These are phyloP conservation scores for Crypturellus tataupa DNA, from an alignment of 2,797 vertebrate species.

Conservation along the genomic window DNA sequence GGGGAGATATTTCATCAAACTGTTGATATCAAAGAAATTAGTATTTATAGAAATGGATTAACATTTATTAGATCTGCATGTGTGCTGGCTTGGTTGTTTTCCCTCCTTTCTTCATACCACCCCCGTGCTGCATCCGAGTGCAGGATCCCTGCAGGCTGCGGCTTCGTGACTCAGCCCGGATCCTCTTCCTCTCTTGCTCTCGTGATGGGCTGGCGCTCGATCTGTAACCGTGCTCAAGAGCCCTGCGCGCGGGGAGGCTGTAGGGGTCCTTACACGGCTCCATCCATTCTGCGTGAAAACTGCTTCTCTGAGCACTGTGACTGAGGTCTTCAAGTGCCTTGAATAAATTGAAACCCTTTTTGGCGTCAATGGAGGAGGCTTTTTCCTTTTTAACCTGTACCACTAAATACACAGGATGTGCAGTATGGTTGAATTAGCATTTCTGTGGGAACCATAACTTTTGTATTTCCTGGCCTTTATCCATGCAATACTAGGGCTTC, in stretches of 20 bases:
- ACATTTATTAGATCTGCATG: not conserved
- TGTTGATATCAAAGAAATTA: not conserved
- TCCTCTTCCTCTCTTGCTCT: not conserved
- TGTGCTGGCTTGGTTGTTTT: accelerated
- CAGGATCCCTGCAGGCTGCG: accelerated
- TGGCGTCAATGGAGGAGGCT: not conserved
- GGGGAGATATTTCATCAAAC: not conserved
- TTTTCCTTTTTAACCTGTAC: not conserved
- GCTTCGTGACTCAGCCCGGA: constrained; percentile 20
- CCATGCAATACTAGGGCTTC: not conserved
- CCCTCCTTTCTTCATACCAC: not conserved
- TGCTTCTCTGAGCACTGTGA: not conserved
- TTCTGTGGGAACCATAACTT: constrained; percentile 32
- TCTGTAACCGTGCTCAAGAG: constrained; percentile 1
- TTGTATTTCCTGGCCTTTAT: constrained; percentile 34
- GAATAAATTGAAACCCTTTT: not conserved
- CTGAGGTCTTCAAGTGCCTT: not conserved
- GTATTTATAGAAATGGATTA: not conserved
- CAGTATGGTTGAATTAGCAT: constrained; percentile 20
- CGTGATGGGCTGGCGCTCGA: no score
- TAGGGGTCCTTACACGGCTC: not conserved
- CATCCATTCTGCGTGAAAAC: not conserved
- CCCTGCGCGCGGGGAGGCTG: not conserved
- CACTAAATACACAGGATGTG: not conserved
- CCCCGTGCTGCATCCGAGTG: not conserved